Conservation (phyloP, 2,888 invertebrate genomes). For the Melanophora roralis region DNA sequence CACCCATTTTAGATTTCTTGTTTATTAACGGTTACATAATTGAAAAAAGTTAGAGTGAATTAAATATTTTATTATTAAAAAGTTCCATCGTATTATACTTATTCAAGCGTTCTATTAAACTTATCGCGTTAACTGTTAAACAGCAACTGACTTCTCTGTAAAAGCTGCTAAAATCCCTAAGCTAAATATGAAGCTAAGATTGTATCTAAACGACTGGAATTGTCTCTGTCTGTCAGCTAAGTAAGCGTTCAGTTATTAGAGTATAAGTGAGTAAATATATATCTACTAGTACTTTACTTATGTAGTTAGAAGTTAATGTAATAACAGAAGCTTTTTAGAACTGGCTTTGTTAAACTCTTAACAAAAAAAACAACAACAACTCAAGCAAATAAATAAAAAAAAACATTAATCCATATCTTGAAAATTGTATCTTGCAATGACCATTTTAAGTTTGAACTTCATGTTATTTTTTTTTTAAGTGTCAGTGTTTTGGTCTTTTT, state of each 20-base stretch:
- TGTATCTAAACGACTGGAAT: background rate
- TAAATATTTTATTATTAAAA: background rate
- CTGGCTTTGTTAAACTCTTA: background rate
- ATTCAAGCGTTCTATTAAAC: slow-evolving; percentile 26
- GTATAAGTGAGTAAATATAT: slow-evolving; percentile 4
- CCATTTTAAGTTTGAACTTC: slow-evolving; percentile 56
- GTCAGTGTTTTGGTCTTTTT: slow-evolving; percentile 19
- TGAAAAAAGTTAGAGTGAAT: background rate
- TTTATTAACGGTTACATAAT: background rate
- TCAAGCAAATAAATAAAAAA: background rate
- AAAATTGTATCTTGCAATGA: slow-evolving; percentile 39
- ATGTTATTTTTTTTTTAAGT: slow-evolving; percentile 12
- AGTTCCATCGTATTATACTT: background rate
- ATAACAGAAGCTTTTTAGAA: slow-evolving; percentile 16
- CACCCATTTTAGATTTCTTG: slow-evolving; percentile 52
- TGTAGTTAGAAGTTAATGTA: slow-evolving; percentile 12
- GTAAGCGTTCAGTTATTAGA: background rate
- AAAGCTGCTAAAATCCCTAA: slow-evolving; percentile 22
- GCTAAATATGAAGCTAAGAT: slow-evolving; percentile 25
- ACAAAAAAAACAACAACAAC: background rate
- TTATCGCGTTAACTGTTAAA: slow-evolving; percentile 27
- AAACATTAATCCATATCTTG: background rate
- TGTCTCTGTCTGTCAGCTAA: background rate
- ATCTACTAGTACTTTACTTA: background rate
- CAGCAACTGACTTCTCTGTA: slow-evolving; percentile 43